These are phyloP conservation scores for Hiodon tergisus DNA, from an alignment of 2,113 vertebrate genomes.

Conservation along the genomic window DNA sequence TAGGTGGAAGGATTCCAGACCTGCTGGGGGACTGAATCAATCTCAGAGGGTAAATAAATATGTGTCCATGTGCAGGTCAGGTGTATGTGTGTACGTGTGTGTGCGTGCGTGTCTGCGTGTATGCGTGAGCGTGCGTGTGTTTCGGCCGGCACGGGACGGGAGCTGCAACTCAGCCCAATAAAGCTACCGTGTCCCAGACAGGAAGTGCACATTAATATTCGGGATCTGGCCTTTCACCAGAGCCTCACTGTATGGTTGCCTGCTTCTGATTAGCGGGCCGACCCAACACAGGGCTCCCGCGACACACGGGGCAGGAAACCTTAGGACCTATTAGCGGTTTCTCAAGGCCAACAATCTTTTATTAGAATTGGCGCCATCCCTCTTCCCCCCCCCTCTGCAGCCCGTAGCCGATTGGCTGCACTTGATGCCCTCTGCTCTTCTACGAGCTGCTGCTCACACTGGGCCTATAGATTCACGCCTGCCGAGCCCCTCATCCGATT, in stretches of 20 bases:
- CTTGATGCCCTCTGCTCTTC: neutral
- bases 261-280: conserved; percentile 39
- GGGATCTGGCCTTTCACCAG: conserved; percentile 5
- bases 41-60: too few relatives aligned
- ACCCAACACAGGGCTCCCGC: conserved; percentile 17
- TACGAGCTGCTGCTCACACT: too few relatives aligned
- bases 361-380: conserved; percentile 50
- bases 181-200: conserved; percentile 34
- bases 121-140: conserved; percentile 17
- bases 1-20: too few relatives aligned
- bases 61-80: too few relatives aligned
- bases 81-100: too few relatives aligned
- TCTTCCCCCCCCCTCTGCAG: neutral
- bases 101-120: neutral
- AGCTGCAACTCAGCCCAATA: conserved; percentile 28
- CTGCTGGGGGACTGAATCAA: too few relatives aligned
- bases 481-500: too few relatives aligned
- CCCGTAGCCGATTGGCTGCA: neutral
- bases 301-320: conserved; percentile 45
- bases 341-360: conserved; percentile 40
- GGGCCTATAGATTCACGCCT: too few relatives aligned
- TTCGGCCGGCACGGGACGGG: conserved; percentile 25
- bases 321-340: conserved; percentile 50
- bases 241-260: conserved; percentile 8
- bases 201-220: conserved; percentile 39